These are phyloP conservation scores for Drosophila pruinosa DNA, from an alignment of 1,140 invertebrate genomes.

Conservation along the genomic window DNA sequence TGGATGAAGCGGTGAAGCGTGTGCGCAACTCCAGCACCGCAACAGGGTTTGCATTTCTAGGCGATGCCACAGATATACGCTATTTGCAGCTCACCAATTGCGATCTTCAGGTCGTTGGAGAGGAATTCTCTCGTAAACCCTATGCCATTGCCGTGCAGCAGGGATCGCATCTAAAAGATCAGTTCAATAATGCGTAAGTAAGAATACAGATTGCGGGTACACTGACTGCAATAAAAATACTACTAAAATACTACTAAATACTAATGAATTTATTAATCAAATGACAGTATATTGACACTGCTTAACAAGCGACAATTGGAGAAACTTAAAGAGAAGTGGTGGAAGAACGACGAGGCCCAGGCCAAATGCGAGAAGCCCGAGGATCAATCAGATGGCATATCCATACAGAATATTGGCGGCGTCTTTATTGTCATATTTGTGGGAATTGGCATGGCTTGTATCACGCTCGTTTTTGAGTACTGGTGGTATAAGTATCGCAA, in stretches of 20 bases:
- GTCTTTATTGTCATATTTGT: constrained; percentile 98
- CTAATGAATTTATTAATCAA: no score
- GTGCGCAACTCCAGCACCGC: constrained; percentile 89
- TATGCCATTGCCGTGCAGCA: constrained; percentile 98
- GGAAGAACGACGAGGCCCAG: constrained; percentile 92
- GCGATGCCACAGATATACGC: constrained; percentile 96
- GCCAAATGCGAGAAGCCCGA: constrained; percentile 93
- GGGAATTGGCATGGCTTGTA: constrained; percentile 94
- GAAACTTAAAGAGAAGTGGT: constrained; percentile 97
- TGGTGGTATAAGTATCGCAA: constrained; percentile 94
- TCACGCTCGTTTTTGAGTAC: constrained; percentile 96
- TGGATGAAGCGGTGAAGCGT: constrained; percentile 90
- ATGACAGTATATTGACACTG: constrained; percentile 93
- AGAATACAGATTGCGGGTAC: background rate
- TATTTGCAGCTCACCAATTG: constrained; percentile 94
- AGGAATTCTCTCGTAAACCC: constrained; percentile 98
- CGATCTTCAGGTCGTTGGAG: constrained; percentile 94
- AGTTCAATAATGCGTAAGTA: constrained; percentile 93
- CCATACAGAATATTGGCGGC: constrained; percentile 98
- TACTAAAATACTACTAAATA: no score
- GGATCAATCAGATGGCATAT: constrained; percentile 97
- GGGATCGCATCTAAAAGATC: constrained; percentile 95
- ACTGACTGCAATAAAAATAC: background rate
- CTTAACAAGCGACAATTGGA: constrained; percentile 96
- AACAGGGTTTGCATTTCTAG: constrained; percentile 95